These are phyloP conservation scores for Rhodeus uyekii DNA, from an alignment of 2,797 vertebrate genomes.

Conservation along the genomic window DNA sequence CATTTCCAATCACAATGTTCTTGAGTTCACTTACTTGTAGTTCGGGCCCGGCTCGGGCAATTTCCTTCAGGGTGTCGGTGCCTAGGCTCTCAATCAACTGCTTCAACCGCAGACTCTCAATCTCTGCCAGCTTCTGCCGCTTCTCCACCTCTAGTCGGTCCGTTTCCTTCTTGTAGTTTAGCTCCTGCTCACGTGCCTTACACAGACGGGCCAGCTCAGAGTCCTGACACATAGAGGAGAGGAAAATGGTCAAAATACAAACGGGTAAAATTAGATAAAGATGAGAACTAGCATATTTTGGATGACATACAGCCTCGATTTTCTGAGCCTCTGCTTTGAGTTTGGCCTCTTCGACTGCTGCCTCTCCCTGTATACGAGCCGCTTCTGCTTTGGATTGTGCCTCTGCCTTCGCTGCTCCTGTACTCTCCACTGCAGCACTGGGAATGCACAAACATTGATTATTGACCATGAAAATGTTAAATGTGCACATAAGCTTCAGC, in stretches of 20 bases:
- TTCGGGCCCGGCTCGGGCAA: slow-evolving; percentile 85
- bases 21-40: slow-evolving; percentile 77
- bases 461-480: background rate
- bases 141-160: slow-evolving; percentile 80
- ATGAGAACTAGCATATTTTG: background rate
- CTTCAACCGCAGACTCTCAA: slow-evolving; percentile 82
- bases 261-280: background rate
- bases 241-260: background rate
- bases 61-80: slow-evolving; percentile 78
- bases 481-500: background rate
- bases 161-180: slow-evolving; percentile 77
- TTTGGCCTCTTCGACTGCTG: slow-evolving; percentile 85
- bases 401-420: slow-evolving; percentile 86
- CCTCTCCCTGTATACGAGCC: slow-evolving; percentile 86
- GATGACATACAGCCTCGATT: slow-evolving; percentile 82
- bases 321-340: slow-evolving; percentile 83
- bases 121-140: slow-evolving; percentile 74
- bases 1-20: background rate
- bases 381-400: slow-evolving; percentile 86
- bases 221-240: slow-evolving; percentile 69
- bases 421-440: slow-evolving; percentile 88
- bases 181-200: slow-evolving; percentile 82
- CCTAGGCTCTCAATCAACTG: slow-evolving; percentile 79
- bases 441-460: slow-evolving; percentile 16
- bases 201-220: slow-evolving; percentile 80